Evolutionary conservation across 2,113 vertebrate genomes (phyloP), one percentile per base, ranked within the genome.

Genomic region (Macrotis lagotis): DNA sequence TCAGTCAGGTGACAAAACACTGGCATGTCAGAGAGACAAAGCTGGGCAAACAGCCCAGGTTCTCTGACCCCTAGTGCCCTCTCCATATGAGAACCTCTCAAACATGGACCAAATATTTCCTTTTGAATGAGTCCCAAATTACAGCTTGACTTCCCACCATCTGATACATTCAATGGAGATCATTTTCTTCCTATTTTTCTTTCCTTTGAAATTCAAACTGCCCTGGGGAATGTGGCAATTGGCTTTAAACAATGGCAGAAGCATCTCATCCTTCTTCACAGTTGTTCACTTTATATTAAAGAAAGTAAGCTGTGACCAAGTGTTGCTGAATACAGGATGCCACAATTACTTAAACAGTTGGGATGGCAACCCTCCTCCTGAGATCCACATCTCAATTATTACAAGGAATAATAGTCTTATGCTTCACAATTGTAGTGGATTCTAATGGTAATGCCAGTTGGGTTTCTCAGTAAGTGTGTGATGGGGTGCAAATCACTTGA

Each of bases 141-240:
- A 88, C 0, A 93, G 89, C 24, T 91, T 37, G 90, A 50, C 92
- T 98, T 95, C 59, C 90, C 93, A n/a, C 94, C 93, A 92, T 44
- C 89, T 91, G 93, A 96, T 92, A 94, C 94, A 92, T 50, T 51
- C 28, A 93, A 88, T 25, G 26, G 16, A 51, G 53, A 92, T 44
- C 37, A 89, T 95, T 94, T 50, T 44, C 51, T 55, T 55, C 91
- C 49, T 91, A 93, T 44, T 59, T 96, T 92, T 53, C 48, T 25
- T 1, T 28, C 51, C 91, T 97, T 95, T 96, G 94, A 96, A 95
- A 95, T 94, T 49, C 66, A 91, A 94, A 92, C 95, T 92, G 93
- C 93, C 74, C 92, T 88, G 95, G 94, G 96, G 94, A 89, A 44
- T 52, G 93, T 66, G 50, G 89, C 48, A 50, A 48, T 95, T 25